Conservation (phyloP, 2,113 vertebrate genomes). For the Romanogobio albipinnatus region DNA sequence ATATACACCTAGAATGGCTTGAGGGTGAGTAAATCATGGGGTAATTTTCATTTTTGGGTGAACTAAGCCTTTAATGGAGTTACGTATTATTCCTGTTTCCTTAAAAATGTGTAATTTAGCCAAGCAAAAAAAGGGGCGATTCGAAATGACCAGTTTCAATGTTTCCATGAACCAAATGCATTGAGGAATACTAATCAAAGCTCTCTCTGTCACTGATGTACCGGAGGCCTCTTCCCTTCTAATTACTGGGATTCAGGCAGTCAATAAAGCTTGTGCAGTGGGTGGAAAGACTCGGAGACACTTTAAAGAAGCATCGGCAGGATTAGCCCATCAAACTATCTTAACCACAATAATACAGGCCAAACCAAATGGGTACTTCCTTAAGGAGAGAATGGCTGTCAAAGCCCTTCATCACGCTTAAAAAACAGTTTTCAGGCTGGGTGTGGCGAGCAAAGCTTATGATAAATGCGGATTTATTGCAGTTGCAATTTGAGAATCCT, state of each 20-base stretch:
- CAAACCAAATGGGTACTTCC: background rate
- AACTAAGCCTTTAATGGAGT: background rate
- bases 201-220: constrained; percentile 13
- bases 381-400: background rate
- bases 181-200: constrained; percentile 29
- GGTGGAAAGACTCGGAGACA: constrained; percentile 10
- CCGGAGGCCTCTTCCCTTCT: constrained; percentile 13
- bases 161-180: constrained; percentile 16
- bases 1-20: too few species aligned
- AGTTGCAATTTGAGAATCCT: constrained; percentile 43
- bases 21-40: too few species aligned
- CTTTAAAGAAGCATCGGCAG: constrained; percentile 13
- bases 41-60: too few species aligned
- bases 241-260: constrained; percentile 32
- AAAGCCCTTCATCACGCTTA: background rate
- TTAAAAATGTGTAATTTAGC: background rate
- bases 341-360: constrained; percentile 30
- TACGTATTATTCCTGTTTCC: background rate
- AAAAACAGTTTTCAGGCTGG: background rate
- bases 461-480: constrained; percentile 33
- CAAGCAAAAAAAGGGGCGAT: too few species aligned
- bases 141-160: too few species aligned
- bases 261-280: constrained; percentile 21
- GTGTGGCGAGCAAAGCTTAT: background rate
- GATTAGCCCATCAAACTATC: constrained; percentile 6